Percentiles rank a stretch among this genome's conserved stretches.
phyloP scores from a whole-genome alignment of 2,113 vertebrate genomes.

The Nansenia antarctica region DNA sequence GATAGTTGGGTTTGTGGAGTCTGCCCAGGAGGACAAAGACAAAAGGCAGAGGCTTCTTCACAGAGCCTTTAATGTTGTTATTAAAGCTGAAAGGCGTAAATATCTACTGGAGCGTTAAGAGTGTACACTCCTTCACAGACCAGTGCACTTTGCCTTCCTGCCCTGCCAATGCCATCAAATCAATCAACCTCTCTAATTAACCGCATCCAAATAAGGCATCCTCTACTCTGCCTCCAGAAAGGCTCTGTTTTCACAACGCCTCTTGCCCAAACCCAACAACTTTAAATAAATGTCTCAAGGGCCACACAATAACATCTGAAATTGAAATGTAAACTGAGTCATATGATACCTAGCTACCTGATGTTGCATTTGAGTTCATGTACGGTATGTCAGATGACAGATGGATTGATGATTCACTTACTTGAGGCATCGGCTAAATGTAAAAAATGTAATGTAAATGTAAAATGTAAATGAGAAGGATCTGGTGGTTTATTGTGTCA shows the following conservation, averaged over 20 bases:
- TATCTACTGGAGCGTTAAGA: slow-evolving; percentile 70
- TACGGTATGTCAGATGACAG: too few species aligned
- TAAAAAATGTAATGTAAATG: too few species aligned
- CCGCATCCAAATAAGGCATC: slow-evolving; percentile 69
- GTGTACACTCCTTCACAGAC: slow-evolving; percentile 69
- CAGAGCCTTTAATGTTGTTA: slow-evolving; percentile 61
- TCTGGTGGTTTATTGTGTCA: too few species aligned
- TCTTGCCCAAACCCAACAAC: not conserved
- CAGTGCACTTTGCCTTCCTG: slow-evolving; percentile 56
- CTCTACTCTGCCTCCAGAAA: slow-evolving; percentile 37
- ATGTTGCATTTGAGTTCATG: too few species aligned
- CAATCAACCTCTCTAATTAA: slow-evolving; percentile 75
- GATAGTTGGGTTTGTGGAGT: slow-evolving; percentile 30
- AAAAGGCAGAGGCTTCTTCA: slow-evolving; percentile 31
- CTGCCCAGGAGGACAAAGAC: slow-evolving; percentile 32
- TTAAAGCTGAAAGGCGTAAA: slow-evolving; percentile 67
- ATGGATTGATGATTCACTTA: too few species aligned
- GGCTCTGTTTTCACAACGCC: slow-evolving; percentile 44
- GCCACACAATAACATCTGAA: too few species aligned
- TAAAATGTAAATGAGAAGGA: too few species aligned
- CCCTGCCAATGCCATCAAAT: slow-evolving; percentile 68
- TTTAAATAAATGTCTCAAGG: too few species aligned
- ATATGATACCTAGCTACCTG: too few species aligned
- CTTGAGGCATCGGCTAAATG: too few species aligned
- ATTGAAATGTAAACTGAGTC: too few species aligned